Percentiles rank a stretch among this genome's conserved stretches.
phyloP scores from a whole-genome alignment of 2,797 vertebrate species.

The Tokudaia muenninki region DNA sequence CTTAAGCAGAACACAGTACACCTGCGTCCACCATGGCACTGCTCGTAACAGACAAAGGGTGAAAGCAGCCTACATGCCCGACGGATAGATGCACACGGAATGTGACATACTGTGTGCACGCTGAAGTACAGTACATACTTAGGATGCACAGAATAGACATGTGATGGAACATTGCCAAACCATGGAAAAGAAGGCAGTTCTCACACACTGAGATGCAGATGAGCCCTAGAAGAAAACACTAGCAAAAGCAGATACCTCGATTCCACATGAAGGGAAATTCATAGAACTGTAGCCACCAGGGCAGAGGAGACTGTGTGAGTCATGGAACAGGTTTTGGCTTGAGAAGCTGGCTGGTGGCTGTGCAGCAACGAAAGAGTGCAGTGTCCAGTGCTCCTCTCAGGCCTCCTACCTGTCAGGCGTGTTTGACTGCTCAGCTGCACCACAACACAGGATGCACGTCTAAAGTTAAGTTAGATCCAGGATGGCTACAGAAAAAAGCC shows the following conservation, averaged over 20 bases:
- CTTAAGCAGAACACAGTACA: background rate
- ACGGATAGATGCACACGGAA: background rate
- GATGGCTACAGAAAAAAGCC: background rate
- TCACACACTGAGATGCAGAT: background rate
- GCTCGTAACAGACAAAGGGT: background rate
- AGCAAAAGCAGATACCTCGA: background rate
- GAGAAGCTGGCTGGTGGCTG: background rate
- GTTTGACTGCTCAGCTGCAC: background rate
- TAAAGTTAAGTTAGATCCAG: background rate
- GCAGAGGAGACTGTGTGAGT: background rate
- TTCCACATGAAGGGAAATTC: background rate
- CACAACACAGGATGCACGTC: background rate
- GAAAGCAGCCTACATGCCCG: background rate
- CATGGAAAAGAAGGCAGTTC: background rate
- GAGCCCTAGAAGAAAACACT: background rate
- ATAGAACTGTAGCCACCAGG: background rate
- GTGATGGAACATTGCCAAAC: background rate
- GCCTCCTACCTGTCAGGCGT: background rate
- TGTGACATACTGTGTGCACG: background rate
- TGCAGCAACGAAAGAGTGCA: background rate
- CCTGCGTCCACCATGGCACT: background rate
- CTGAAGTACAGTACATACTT: accelerated
- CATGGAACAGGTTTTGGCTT: background rate
- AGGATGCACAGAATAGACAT: background rate
- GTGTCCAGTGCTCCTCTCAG: background rate